A percentile compares a stretch with the other conserved stretches of the same genome.
phyloP scores from a whole-genome alignment of 2,797 vertebrate genomes.

The Heterohyrax brucei region DNA sequence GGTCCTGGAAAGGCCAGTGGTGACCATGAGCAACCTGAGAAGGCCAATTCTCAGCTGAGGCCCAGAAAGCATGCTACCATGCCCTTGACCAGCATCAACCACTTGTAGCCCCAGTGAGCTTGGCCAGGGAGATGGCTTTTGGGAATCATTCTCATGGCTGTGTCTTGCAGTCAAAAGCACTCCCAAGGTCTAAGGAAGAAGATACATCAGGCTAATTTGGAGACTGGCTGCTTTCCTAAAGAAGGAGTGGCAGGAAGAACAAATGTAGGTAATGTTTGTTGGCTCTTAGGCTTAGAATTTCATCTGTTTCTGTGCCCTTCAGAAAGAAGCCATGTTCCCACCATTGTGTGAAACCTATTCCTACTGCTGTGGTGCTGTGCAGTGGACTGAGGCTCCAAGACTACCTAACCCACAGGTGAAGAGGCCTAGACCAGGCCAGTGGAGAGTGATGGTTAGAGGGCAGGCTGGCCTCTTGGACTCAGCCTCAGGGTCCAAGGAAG shows the following conservation, averaged over 20 bases:
- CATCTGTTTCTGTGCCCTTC: not conserved
- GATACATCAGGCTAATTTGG: not conserved
- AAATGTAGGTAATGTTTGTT: not conserved
- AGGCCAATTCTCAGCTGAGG: not conserved
- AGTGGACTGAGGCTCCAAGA: not conserved
- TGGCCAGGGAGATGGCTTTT: not conserved
- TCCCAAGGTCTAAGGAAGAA: not conserved
- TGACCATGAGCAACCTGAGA: not conserved
- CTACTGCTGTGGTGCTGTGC: not conserved
- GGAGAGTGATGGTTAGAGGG: not conserved
- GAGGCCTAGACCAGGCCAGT: not conserved
- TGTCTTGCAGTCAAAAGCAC: not conserved
- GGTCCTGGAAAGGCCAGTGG: not conserved
- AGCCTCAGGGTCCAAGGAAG: not conserved
- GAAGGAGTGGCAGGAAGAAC: not conserved
- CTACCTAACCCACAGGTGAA: not conserved
- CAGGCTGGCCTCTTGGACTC: fast-evolving
- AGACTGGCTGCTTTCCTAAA: not conserved
- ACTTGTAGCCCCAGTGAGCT: not conserved
- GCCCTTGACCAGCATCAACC: not conserved
- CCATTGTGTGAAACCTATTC: not conserved
- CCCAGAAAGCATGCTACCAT: not conserved
- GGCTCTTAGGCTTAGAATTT: not conserved
- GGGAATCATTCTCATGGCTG: not conserved
- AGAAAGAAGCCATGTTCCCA: not conserved